Evolutionary conservation across 2,113 vertebrate species (phyloP).

Genomic region (Elaphurus davidianus): DNA sequence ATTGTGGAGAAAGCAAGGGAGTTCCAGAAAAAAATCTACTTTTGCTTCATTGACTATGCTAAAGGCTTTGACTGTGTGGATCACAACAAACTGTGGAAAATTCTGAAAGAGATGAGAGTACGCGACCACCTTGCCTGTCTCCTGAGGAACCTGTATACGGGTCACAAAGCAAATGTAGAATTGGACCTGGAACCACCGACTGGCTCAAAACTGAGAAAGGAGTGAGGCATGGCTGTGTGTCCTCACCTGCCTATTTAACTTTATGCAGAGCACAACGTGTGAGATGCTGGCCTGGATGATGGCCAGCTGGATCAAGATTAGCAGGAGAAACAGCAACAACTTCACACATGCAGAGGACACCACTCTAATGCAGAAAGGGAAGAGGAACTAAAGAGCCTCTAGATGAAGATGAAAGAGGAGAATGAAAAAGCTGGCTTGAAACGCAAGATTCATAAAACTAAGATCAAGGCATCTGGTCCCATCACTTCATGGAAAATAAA

Average conservation of each 20-base stretch:
- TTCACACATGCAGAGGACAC: not conserved
- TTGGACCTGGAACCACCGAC: not conserved
- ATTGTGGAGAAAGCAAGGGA: not conserved
- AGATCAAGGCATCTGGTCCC: not conserved
- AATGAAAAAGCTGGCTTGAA: not conserved
- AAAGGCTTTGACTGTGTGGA: not conserved
- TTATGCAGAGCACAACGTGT: not conserved
- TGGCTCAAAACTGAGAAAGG: not conserved
- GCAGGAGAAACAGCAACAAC: fast-evolving
- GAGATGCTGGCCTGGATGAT: not conserved
- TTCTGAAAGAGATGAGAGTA: not conserved
- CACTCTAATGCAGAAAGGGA: too few species aligned
- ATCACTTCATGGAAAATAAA: not conserved
- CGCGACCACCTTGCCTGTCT: fast-evolving
- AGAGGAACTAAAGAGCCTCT: too few species aligned
- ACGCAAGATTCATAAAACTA: fast-evolving
- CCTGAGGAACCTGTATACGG: not conserved
- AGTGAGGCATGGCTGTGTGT: not conserved
- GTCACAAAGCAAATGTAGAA: not conserved
- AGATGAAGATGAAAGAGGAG: too few species aligned
- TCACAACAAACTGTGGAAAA: not conserved
- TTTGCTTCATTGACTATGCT: not conserved
- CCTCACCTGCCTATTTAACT: not conserved
- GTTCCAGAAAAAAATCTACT: not conserved
- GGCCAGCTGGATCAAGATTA: not conserved